phyloP scores from a whole-genome alignment of 2,113 vertebrate genomes.

The Pongo abelii region DNA sequence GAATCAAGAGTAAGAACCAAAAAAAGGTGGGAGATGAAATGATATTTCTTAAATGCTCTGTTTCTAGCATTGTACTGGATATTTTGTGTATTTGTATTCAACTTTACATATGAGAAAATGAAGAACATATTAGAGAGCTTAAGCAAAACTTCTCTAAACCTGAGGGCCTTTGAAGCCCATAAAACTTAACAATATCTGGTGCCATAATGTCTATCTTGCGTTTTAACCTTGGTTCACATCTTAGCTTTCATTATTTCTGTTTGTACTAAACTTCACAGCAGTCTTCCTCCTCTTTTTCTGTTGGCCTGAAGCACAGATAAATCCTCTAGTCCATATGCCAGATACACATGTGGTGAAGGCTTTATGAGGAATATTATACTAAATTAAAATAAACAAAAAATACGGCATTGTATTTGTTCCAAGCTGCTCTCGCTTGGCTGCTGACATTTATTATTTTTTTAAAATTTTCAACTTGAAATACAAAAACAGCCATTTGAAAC shows the following conservation, averaged over 20 bases:
- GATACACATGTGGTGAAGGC: not conserved
- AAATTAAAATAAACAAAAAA: constrained; percentile 69
- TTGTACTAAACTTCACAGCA: constrained; percentile 53
- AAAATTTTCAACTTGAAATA: not conserved
- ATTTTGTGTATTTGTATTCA: not conserved
- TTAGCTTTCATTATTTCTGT: constrained; percentile 59
- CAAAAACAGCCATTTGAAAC: not conserved
- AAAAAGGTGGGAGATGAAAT: not conserved
- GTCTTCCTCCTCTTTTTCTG: not conserved
- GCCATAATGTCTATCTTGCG: not conserved
- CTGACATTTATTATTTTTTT: constrained; percentile 58
- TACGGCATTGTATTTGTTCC: constrained; percentile 33
- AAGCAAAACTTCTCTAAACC: not conserved
- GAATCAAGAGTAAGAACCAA: not conserved
- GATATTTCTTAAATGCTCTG: not conserved
- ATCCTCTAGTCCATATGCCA: constrained; percentile 57
- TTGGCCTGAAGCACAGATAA: constrained; percentile 56
- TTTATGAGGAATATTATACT: constrained; percentile 55
- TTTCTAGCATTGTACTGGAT: not conserved
- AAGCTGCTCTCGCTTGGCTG: constrained; percentile 61
- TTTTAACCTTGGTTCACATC: constrained; percentile 43
- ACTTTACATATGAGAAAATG: not conserved
- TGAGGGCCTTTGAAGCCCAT: not conserved
- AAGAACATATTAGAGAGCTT: not conserved
- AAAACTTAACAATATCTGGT: not conserved